Conservation (phyloP, 2,888 invertebrate species). For the Crematogaster levior region DNA sequence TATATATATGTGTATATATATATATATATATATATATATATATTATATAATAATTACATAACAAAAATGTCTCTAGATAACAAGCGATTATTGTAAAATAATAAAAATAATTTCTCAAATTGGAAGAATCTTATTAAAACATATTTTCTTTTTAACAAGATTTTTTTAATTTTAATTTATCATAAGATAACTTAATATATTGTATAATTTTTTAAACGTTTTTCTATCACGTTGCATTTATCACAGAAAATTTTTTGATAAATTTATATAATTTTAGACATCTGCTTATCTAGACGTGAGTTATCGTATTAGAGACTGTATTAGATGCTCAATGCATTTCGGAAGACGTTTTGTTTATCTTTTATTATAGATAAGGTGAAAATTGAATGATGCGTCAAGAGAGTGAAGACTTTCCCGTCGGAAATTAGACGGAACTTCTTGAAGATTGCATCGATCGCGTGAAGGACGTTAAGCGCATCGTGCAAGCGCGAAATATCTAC, state of each 20-base stretch:
- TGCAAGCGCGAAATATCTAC: constrained; percentile 44
- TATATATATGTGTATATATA: no score
- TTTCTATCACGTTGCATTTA: not conserved
- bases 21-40: no score
- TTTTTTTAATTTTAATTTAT: not conserved
- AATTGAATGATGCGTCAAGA: constrained; percentile 46
- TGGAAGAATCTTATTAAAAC: not conserved
- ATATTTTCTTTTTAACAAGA: not conserved
- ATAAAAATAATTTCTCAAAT: not conserved
- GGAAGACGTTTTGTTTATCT: constrained; percentile 32
- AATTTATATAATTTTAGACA: not conserved
- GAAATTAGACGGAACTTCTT: constrained; percentile 35
- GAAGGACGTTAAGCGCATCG: constrained; percentile 44
- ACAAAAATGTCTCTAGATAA: no score
- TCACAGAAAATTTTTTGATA: not conserved
- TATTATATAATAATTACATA: no score
- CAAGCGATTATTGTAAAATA: not conserved
- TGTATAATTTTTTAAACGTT: not conserved
- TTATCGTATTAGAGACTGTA: not conserved
- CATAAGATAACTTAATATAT: not conserved
- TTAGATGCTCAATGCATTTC: not conserved
- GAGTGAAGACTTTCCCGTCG: constrained; percentile 19
- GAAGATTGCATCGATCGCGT: constrained; percentile 45
- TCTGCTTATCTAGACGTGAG: not conserved
- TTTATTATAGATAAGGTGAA: constrained; percentile 36